Conservation (phyloP, 2,797 vertebrate species). For the Sternarchorhynchus goeldii region DNA sequence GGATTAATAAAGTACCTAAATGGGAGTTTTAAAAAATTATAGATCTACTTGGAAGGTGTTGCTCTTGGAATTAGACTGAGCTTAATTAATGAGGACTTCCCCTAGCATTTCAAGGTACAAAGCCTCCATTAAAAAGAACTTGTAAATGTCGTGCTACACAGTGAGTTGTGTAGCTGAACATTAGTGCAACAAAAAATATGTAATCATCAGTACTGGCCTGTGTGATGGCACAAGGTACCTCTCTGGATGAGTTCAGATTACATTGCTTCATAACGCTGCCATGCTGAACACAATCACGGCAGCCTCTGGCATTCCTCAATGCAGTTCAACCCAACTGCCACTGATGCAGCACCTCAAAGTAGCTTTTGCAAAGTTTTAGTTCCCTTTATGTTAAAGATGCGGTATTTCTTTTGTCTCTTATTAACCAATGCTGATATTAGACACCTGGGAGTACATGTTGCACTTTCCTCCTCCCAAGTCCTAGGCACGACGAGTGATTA, state of each 20-base stretch:
- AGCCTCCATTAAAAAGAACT: background rate
- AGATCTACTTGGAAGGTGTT: conserved; percentile 5
- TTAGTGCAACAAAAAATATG: no score
- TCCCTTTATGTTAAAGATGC: background rate
- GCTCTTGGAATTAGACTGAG: conserved; percentile 10
- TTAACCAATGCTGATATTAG: background rate
- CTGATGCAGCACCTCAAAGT: background rate
- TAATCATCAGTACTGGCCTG: no score
- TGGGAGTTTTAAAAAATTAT: no score
- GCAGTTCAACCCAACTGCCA: background rate
- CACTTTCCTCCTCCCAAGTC: no score
- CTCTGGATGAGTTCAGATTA: no score
- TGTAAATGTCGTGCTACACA: background rate
- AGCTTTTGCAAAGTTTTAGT: background rate
- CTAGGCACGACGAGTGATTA: no score
- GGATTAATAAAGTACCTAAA: no score
- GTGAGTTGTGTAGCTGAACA: background rate
- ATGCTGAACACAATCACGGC: no score
- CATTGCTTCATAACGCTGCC: no score
- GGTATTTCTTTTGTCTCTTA: background rate
- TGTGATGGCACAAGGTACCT: no score
- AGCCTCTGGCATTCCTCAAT: background rate
- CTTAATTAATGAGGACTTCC: conserved; percentile 33
- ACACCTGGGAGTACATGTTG: no score
- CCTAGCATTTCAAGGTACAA: background rate